Base-by-base conservation (phyloP, 1,140 invertebrate genomes). In the Drosophila dunni region DNA sequence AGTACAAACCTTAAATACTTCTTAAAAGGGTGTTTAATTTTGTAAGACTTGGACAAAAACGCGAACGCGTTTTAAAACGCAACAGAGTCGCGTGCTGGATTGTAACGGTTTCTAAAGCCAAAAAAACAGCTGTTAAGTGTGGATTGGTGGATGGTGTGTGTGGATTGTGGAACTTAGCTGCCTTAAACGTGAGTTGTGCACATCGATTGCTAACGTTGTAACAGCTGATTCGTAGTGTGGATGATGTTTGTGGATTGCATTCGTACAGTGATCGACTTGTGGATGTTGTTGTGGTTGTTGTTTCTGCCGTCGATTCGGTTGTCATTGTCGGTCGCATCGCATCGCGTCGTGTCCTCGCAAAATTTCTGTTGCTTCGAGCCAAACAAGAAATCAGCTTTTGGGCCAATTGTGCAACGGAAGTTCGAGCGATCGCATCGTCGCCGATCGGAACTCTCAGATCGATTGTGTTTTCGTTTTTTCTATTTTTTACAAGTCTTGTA, bases 321-420 rank as follows among this genome's bases (percentile, higher is more conserved):
- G 48, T 70, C 44, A 56, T 38, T 48, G 53, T 36, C 29, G 44
- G 62, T 36, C 33, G 29, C 36, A 44, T 34, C 29, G 57, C 3
- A 15, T 15, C 62, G 62, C 42, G 29, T 56, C 7, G 34, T 42
- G 56, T 74, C 65, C 65, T 74, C 71, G 71, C 71, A 57, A 74
- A 74, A 36, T 62, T 72, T 56, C 54, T 64, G 3, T 50, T 38
- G 65, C 65, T 17, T 68, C 66, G 64, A 63, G 72, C 60, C 67
- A 75, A 75, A 42, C 42, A 70, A 75, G 56, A 57, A 57, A 48
- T 15, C 50, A 44, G 48, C 76, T 40, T 74, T 69, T 63, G 71
- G 50, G 68, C 79, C 83, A 86, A 86, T 86, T 86, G 83, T 86
- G 83, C 83, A 79, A 82, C 83, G 83, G 83, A 79, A 79, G 83